phyloP scores from a whole-genome alignment of 2,888 invertebrate genomes.

The Alitta virens region DNA sequence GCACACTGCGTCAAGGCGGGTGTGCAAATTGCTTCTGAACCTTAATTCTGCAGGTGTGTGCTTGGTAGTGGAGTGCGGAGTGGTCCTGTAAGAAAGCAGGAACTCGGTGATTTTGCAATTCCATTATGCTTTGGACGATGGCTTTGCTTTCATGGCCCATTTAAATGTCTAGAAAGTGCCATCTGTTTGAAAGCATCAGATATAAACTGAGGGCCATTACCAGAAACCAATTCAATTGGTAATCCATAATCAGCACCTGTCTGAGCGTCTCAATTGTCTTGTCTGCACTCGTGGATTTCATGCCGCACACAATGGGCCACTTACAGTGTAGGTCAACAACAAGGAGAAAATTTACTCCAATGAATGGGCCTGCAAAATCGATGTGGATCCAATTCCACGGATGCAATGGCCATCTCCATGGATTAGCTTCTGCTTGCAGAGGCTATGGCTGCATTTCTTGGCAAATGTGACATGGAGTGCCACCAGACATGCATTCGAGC shows the following conservation, averaged over 20 bases:
- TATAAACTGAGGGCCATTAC: constrained; percentile 26
- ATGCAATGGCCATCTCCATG: constrained; percentile 33
- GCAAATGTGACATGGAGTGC: constrained; percentile 27
- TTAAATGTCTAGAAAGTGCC: background rate
- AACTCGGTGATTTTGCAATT: background rate
- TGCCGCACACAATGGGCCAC: constrained; percentile 27
- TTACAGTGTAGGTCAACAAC: constrained; percentile 33
- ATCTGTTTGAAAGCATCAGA: background rate
- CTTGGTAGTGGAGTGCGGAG: background rate
- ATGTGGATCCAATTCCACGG: constrained; percentile 38
- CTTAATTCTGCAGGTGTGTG: background rate
- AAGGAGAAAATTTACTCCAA: constrained; percentile 29
- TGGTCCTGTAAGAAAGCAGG: background rate
- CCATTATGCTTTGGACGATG: background rate
- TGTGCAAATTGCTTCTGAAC: background rate
- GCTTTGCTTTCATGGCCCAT: background rate
- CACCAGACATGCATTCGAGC: constrained; percentile 33
- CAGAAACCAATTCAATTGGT: constrained; percentile 28
- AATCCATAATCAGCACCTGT: constrained; percentile 30
- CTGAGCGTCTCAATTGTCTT: constrained; percentile 26
- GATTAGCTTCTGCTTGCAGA: constrained; percentile 30
- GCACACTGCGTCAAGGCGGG: background rate
- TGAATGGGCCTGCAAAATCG: constrained; percentile 35
- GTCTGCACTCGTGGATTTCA: constrained; percentile 22
- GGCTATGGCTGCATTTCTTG: constrained; percentile 20